These are phyloP conservation scores for Chymomyza costata DNA, from an alignment of 1,140 invertebrate species.

Conservation along the genomic window DNA sequence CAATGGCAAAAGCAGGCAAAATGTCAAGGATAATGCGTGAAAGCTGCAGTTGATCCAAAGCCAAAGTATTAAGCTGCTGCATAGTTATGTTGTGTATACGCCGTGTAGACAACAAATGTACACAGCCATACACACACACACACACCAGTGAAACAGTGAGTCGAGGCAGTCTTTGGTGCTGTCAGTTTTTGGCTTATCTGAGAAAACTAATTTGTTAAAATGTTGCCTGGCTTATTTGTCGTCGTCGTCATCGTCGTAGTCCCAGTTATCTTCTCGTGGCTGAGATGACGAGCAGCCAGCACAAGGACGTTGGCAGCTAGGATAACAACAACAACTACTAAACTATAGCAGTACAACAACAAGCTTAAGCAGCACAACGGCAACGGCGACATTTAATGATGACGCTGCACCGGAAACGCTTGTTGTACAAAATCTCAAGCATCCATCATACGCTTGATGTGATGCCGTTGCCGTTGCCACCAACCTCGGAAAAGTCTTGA, in stretches of 20 bases:
- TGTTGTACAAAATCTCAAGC: constrained; percentile 30
- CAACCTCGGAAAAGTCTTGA: constrained; percentile 1
- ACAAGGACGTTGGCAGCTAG: no score
- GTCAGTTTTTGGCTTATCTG: constrained; percentile 41
- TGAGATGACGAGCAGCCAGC: no score
- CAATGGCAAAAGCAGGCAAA: no score
- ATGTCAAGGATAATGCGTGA: no score
- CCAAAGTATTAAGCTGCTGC: no score
- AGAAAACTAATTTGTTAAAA: constrained; percentile 67
- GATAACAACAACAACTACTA: neutral
- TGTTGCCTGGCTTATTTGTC: constrained; percentile 58
- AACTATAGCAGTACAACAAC: no score
- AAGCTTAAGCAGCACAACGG: neutral
- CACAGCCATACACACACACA: no score
- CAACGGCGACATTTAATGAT: constrained; percentile 7
- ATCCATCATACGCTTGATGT: constrained; percentile 47
- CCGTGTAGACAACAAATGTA: no score
- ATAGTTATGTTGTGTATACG: no score
- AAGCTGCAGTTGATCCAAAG: no score
- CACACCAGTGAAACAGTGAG: neutral
- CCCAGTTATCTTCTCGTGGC: neutral
- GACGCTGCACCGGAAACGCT: constrained; percentile 31
- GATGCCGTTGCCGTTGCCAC: constrained; percentile 5
- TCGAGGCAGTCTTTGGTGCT: neutral
- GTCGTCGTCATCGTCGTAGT: constrained; percentile 2